Base-by-base conservation (phyloP, 2,888 invertebrate species). In the Catocala sponsa region DNA sequence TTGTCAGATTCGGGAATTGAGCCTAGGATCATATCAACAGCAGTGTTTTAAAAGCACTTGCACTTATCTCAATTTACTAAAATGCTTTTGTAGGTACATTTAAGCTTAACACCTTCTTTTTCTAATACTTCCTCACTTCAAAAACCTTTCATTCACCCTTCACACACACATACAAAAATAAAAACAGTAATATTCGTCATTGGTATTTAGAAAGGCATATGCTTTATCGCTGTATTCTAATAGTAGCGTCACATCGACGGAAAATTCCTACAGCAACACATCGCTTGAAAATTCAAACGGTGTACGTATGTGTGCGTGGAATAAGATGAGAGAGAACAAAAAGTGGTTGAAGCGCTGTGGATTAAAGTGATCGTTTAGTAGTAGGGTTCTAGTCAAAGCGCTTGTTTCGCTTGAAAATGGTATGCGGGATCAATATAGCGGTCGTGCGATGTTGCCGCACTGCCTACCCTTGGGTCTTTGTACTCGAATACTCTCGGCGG, bases 401-500 rank as follows among this genome's bases (percentile, higher is more conserved):
- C 59, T 83, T 55, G 56, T 74, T 83, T 75, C 82, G 90, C 85
- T 89, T 57, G 12, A 63, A 38, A 60, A 46, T n/a, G 52, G 42
- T 43, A 50, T 49, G 47, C 59, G 63, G 78, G 89, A 91, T 91
- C 91, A 84, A 92, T 92, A 91, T 86, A 91, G 88, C 87, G 78
- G 82, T 69, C 80, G 82, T 70, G 89, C 91, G 87, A 74, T 82
- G 89, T 87, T 86, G 87, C 85, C 87, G 82, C 81, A 78, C 86
- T 84, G 82, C 72, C 73, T 76, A 74, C 81, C 83, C 81, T 79
- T 70, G 86, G 89, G 87, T 88, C 89, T 90, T 91, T 90, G 90
- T 89, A 88, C 90, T 82, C 81, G 57, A 74, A 79, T 82, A 75
- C 80, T 82, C 74, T 82, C 74, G 70, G 73, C 56, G 46, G 73